Evolutionary conservation across 1,140 invertebrate genomes (phyloP), one percentile per base, ranked within the genome.

Genomic region (Panagrolaimus sp.): DNA sequence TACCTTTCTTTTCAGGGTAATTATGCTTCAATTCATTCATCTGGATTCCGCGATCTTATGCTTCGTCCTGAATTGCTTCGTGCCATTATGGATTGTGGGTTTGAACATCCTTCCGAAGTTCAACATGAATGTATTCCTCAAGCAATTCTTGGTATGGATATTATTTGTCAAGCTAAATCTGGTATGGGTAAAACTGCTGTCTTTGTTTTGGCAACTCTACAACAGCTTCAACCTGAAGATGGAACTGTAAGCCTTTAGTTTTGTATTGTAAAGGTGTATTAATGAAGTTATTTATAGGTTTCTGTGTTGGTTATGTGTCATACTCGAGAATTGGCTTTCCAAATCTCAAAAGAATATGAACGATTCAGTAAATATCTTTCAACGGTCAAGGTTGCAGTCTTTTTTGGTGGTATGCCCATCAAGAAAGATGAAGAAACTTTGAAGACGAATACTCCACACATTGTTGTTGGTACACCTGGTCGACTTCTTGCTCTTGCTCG

Each of bases 121-220:
- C 96, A 99, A 87, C 95, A 99, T 83, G 96, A 99, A 86, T 99
- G 96, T 84, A 99, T 99, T 84, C 96, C 96, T 28, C 96, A 99
- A 87, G 96, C 96, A 47, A 96, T 98, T 43, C 87, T 98, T 69
- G 94, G 94, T 47, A 98, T 98, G 94, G 96, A 98, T 85, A 96
- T 99, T 78, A 85, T 99, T 1, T 98, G 95, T 79, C 96, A 99
- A 87, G 96, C 96, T 0, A 99, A 98, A 85, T 99, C 96, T 78
- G 96, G 96, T 87, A 99, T 99, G 96, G 96, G 96, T 12, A 99
- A 99, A 87, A 98, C 96, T 0, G 96, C 96, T 66, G 96, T 99
- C 1, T 99, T 98, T 87, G 96, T 99, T 1, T 86, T 98, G 74
- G 95, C 96, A 1, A 98, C 96, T 4, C 85, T 98, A 28, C 96